A percentile compares a stretch with the other conserved stretches of the same genome.
Evolutionary conservation across 30 jellyfish, hydroid and myxozoan species (phyloP).

Genomic region (Chrysaora quinquecirrha): DNA sequence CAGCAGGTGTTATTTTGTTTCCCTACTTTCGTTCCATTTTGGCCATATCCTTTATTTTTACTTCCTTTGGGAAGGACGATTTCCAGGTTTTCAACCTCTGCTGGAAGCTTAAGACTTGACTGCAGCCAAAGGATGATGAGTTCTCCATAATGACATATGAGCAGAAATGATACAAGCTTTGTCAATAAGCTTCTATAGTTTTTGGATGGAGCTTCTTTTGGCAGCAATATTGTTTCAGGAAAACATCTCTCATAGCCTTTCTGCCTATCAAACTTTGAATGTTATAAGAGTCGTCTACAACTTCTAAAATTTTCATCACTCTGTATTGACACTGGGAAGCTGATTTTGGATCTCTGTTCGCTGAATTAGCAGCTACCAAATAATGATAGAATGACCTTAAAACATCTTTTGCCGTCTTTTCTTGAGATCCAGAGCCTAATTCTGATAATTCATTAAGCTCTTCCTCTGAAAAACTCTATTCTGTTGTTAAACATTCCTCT

Average conservation of each 20-base stretch:
- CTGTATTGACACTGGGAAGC: conserved; percentile 36
- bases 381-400: conserved; percentile 21
- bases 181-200: conserved; percentile 22
- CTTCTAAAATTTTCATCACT: conserved; percentile 25
- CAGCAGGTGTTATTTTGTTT: not conserved
- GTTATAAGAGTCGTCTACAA: conserved; percentile 12
- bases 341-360: conserved; percentile 31
- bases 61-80: conserved; percentile 12
- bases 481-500: not conserved
- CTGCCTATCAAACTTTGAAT: conserved; percentile 20
- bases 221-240: conserved; percentile 38
- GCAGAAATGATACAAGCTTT: conserved; percentile 30
- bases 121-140: conserved; percentile 18
- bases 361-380: conserved; percentile 31
- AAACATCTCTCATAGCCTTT: conserved; percentile 11
- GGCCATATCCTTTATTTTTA: conserved; percentile 39
- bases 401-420: not conserved
- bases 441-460: not conserved
- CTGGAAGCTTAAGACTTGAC: conserved; percentile 4
- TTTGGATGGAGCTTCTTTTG: conserved; percentile 36
- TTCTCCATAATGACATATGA: conserved; percentile 6
- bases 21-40: conserved; percentile 41
- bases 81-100: conserved; percentile 36
- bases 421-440: not conserved
- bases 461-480: not conserved